Base-by-base conservation (phyloP, 1,140 invertebrate genomes). In the Belonocnema kinseyi region DNA sequence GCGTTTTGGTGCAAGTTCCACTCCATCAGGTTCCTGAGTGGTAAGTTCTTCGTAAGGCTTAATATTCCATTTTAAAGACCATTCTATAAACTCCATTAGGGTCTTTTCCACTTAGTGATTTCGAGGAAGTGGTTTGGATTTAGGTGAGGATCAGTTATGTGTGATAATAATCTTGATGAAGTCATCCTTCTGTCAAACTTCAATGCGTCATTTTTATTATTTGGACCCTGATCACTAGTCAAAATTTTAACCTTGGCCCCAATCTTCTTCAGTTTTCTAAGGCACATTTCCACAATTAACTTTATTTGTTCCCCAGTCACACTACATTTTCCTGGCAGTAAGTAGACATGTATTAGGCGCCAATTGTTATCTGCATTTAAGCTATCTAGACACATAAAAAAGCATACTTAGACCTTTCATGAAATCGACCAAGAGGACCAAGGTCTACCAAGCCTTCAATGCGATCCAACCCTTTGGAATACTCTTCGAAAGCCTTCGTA, bases 401-500 rank as follows among this genome's bases (percentile, higher is more conserved):
- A 26, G 21, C 21, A 1, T 26, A 26, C 3, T 26, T 26, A 26
- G 21, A 26, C 21, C 21, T 26, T 26, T 26, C 21, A n/a, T 74
- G 16, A 3, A 50, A 71, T 21, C 75, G 72, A 11, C 77, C 76
- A 5, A 79, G 50, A 10, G 61, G 40, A 46, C 77, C 79, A 21
- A 85, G 54, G 75, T 82, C 82, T 19, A 79, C 73, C 3, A 83
- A 75, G 4, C 82, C 82, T 76, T 85, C 79, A 8, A 85, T 76
- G 11, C 19, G 66, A 72, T 82, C 80, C 12, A 61, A 81, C 51
- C 80, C 80, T 11, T 50, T 13, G 0, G 77, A 82, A 77, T 81
- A 83, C 73, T 85, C 80, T 74, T 85, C 78, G 50, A 72, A 82
- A n/a, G 16, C 2, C 40, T 80, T 76, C 1, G 80, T 80, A 1